A percentile compares a stretch with the other conserved stretches of the same genome.
phyloP scores from a whole-genome alignment of 2,113 vertebrate genomes.

The Zosterops lateralis region DNA sequence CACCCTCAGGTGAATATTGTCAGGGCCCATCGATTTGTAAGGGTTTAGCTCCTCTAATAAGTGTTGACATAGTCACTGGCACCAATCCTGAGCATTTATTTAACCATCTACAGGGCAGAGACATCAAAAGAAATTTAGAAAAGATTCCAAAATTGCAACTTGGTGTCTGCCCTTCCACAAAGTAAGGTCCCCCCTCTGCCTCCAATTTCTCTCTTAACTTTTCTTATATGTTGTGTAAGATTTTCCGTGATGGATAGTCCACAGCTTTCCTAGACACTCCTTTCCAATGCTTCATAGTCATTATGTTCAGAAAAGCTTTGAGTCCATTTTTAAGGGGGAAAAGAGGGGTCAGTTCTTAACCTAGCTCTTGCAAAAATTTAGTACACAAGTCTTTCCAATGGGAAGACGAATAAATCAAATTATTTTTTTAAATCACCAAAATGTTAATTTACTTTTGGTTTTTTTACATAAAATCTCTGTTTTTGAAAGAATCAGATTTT shows the following conservation, averaged over 20 bases:
- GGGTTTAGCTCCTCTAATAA: neutral
- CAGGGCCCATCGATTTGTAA: neutral
- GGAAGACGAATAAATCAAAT: neutral
- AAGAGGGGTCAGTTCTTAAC: neutral
- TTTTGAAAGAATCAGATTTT: neutral
- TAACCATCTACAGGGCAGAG: neutral
- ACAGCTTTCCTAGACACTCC: neutral
- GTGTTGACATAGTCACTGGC: neutral
- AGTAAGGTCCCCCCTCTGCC: rapidly evolving
- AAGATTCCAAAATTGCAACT: neutral
- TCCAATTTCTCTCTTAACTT: neutral
- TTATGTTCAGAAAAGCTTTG: neutral
- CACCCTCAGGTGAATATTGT: neutral
- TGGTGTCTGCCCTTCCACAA: neutral
- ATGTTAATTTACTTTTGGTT: neutral
- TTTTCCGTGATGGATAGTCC: neutral
- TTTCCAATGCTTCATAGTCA: neutral
- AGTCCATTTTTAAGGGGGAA: neutral
- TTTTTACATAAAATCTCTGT: neutral
- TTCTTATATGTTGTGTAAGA: neutral
- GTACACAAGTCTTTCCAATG: neutral
- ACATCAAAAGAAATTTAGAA: neutral
- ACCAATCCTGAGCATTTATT: neutral
- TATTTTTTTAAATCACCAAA: neutral
- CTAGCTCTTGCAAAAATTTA: neutral